phyloP scores from a whole-genome alignment of 2,888 invertebrate species.

The Hemithea aestivaria region DNA sequence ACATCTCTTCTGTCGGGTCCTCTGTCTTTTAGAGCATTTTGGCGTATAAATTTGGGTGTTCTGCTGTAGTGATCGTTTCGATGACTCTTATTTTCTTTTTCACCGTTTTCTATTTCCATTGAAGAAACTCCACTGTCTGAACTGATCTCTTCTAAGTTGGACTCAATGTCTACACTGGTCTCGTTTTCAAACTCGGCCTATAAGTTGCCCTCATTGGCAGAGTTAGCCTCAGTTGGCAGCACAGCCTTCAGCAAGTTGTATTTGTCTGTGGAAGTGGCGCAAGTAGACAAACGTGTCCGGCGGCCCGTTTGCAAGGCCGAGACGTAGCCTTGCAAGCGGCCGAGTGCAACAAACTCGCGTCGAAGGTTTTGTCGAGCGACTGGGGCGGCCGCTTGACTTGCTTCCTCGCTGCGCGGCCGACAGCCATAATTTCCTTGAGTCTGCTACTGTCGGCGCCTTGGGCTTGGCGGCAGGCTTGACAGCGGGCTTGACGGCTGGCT shows the following conservation, averaged over 20 bases:
- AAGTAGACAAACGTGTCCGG: conserved; percentile 45
- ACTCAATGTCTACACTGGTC: conserved; percentile 15
- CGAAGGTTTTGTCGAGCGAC: conserved; percentile 52
- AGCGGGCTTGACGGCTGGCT: conserved; percentile 25
- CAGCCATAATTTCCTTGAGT: conserved; percentile 62
- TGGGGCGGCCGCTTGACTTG: conserved; percentile 20
- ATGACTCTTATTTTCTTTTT: too few relatives aligned
- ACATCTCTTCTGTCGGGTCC: conserved; percentile 41
- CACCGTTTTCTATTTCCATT: conserved; percentile 28
- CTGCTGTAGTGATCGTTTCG: conserved; percentile 43
- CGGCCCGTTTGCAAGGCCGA: conserved; percentile 20
- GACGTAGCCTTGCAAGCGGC: conserved; percentile 46
- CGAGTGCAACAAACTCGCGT: conserved; percentile 68
- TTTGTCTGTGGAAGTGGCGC: conserved; percentile 21
- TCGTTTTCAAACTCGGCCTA: too few relatives aligned
- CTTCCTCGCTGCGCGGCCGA: conserved; percentile 59
- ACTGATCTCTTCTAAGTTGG: not conserved
- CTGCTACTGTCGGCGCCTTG: conserved; percentile 35
- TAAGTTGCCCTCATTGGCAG: too few relatives aligned
- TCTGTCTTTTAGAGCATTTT: conserved; percentile 41
- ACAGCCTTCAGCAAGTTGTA: conserved; percentile 51
- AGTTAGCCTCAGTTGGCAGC: conserved; percentile 46
- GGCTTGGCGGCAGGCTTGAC: conserved; percentile 26
- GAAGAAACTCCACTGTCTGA: conserved; percentile 31
- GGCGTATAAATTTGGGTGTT: conserved; percentile 37